Base-by-base conservation (phyloP, 2,888 invertebrate species). In the Synergus japonicus region DNA sequence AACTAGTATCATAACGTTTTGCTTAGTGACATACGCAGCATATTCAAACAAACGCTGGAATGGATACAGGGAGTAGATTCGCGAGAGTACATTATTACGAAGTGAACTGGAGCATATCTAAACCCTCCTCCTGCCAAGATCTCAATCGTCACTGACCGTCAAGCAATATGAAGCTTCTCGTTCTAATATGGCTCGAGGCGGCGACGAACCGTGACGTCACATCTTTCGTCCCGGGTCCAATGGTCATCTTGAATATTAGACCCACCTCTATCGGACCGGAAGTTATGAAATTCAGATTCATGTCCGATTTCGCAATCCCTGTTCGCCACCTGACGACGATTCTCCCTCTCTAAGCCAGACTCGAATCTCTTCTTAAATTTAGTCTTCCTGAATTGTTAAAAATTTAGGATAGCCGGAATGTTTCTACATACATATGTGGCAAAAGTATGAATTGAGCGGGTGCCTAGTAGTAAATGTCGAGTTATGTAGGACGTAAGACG, bases 171-270 rank as follows among this genome's bases (percentile, higher is more conserved):
- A 91, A 90, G 90, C 89, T 90, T 88, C 88, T 88, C 89, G 89
- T 90, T 91, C 90, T 90, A 90, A 92, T 92, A 92, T 92, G 88
- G 90, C 91, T 89, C 85, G 90, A 88, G 89, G 90, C 88, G 89
- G 91, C 91, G 91, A 91, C 91, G 91, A 91, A 92, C 90, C 92
- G 90, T 91, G 90, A 90, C 89, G 89, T 90, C 91, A 89, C 91
- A 91, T 90, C 90, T 90, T 89, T 84, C 87, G 83, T 88, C 86
- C 87, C 80, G 86, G 87, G 86, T 86, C 85, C 88, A 86, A 85
- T 87, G 92, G 92, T 91, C 92, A 92, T 92, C 91, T 91, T 90
- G 91, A 90, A 92, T 92, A 92, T 92, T 91, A 91, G 91, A 91
- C 88, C 90, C 87, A 88, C 89, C 88, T 86, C 86, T 90, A 85